phyloP scores from a whole-genome alignment of 2,888 invertebrate species.

The Zeuzera pyrina region DNA sequence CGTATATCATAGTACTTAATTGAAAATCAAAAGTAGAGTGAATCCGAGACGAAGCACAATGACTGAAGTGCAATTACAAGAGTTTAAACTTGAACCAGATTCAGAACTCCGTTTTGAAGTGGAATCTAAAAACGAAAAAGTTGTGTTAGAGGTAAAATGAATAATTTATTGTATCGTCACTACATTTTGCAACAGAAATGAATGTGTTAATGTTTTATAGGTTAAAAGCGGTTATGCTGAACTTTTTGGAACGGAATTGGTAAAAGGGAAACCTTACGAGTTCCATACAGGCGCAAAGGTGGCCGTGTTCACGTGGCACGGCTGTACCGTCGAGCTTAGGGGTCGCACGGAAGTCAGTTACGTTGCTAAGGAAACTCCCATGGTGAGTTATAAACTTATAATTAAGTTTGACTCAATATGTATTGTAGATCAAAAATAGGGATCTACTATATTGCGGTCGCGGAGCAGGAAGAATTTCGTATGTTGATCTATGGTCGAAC shows the following conservation, averaged over 20 bases:
- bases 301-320: slow-evolving; percentile 97
- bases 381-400: slow-evolving; percentile 67
- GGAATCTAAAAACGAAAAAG: slow-evolving; percentile 88
- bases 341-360: slow-evolving; percentile 96
- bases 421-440: too few species aligned
- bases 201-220: slow-evolving; percentile 54
- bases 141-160: slow-evolving; percentile 77
- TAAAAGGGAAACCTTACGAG: slow-evolving; percentile 92
- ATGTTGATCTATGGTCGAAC: too few species aligned
- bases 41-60: too few species aligned
- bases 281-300: slow-evolving; percentile 94
- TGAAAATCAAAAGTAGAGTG: too few species aligned
- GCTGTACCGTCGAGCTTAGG: slow-evolving; percentile 87
- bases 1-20: too few species aligned
- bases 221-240: slow-evolving; percentile 93
- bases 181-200: not conserved
- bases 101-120: slow-evolving; percentile 96
- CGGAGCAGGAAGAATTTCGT: too few species aligned
- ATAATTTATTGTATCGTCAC: not conserved
- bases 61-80: slow-evolving; percentile 71
- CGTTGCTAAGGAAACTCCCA: slow-evolving; percentile 96
- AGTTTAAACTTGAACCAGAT: slow-evolving; percentile 89
- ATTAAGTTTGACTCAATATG: too few species aligned
- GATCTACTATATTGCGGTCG: too few species aligned
- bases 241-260: slow-evolving; percentile 96